Evolutionary conservation across 2,113 vertebrate species (phyloP).

Genomic region (Onychostruthus taczanowskii): DNA sequence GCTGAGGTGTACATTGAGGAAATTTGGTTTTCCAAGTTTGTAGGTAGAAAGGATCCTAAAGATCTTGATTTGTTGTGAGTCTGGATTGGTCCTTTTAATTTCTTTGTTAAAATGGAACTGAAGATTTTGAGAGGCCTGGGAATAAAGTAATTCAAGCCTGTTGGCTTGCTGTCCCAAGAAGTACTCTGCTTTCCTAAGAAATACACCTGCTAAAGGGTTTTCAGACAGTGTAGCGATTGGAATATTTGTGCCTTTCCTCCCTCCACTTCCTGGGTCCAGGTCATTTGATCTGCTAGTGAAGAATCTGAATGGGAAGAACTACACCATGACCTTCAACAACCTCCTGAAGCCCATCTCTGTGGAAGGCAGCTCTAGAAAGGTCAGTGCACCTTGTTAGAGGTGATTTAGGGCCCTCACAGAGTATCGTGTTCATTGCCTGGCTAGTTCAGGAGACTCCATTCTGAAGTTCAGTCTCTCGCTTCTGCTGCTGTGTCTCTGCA

Average conservation of each 20-base stretch:
- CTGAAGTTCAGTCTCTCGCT: not conserved
- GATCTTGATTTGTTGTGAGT: not conserved
- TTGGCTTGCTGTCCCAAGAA: not conserved
- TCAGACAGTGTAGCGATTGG: not conserved
- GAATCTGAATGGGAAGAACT: slow-evolving; percentile 90
- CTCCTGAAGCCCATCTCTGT: slow-evolving; percentile 86
- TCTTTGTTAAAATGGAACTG: not conserved
- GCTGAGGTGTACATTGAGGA: not conserved
- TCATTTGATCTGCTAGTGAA: slow-evolving; percentile 91
- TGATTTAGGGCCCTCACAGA: not conserved
- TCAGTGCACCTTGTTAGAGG: slow-evolving; percentile 24
- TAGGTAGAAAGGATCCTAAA: not conserved
- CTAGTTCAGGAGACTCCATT: rapidly evolving
- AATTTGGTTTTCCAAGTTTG: not conserved
- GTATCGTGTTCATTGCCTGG: not conserved
- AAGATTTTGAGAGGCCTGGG: not conserved
- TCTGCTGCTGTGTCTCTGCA: not conserved
- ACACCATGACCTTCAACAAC: slow-evolving; percentile 91
- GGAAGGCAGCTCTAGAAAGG: slow-evolving; percentile 90
- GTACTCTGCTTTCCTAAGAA: not conserved
- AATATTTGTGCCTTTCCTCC: not conserved
- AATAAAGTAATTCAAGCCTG: not conserved
- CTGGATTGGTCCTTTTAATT: not conserved
- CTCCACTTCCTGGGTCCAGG: slow-evolving; percentile 58
- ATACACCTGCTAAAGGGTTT: not conserved